Conservation (phyloP, 1,140 invertebrate species). For the Drosophila oshimai region DNA sequence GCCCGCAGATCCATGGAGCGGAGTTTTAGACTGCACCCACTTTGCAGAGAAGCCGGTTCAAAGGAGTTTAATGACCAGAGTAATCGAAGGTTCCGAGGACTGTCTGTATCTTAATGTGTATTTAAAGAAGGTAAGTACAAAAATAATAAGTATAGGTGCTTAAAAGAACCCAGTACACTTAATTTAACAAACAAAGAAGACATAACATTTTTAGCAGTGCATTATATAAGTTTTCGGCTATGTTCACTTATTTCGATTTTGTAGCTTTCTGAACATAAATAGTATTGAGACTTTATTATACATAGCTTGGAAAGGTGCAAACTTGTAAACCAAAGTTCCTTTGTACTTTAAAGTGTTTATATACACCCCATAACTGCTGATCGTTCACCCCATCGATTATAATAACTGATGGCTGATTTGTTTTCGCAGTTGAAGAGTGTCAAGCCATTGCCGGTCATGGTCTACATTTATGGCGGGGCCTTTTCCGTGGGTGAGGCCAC, state of each 20-base stretch:
- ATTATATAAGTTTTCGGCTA: too few species aligned
- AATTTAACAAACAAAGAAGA: background rate
- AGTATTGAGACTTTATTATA: background rate
- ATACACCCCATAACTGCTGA: background rate
- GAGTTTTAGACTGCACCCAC: constrained; percentile 52
- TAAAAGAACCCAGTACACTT: background rate
- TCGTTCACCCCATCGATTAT: background rate
- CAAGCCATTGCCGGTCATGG: constrained; percentile 85
- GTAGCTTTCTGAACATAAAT: too few species aligned
- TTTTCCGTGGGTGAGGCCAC: constrained; percentile 84
- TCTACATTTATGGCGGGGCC: constrained; percentile 89
- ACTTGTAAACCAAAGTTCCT: too few species aligned
- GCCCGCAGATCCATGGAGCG: constrained; percentile 63
- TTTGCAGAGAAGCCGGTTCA: constrained; percentile 59
- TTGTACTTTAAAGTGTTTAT: background rate
- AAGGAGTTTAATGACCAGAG: constrained; percentile 28
- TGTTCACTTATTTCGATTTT: too few species aligned
- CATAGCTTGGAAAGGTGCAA: too few species aligned
- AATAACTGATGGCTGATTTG: constrained; percentile 4
- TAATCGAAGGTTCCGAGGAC: constrained; percentile 80
- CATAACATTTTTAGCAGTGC: too few species aligned
- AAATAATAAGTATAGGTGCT: too few species aligned
- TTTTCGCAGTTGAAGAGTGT: constrained; percentile 18
- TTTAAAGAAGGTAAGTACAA: constrained; percentile 65
- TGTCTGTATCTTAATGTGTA: constrained; percentile 82